A percentile compares a stretch with the other conserved stretches of the same genome.
Conservation (phyloP, 2,888 invertebrate species). For the Drosophila lutescens region DNA sequence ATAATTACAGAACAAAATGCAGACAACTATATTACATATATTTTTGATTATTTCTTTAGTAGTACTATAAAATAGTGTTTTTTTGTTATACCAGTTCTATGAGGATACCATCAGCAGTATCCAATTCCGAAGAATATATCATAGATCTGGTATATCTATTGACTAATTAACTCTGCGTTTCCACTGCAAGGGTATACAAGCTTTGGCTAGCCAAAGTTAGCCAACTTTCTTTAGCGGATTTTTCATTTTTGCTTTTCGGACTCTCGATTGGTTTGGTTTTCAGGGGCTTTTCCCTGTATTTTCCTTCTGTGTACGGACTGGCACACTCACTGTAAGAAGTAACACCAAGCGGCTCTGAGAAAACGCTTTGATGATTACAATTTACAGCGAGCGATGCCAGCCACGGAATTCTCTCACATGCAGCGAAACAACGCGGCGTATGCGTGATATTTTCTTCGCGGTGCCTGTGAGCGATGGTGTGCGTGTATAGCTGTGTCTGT, state of each 20-base stretch:
- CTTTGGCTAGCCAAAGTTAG: neutral
- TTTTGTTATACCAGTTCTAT: neutral
- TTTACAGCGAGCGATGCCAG: slow-evolving; percentile 91
- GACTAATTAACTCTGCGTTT: neutral
- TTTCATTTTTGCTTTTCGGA: neutral
- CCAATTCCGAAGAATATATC: neutral
- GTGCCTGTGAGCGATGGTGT: slow-evolving; percentile 11
- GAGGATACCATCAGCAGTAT: neutral
- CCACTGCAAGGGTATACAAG: slow-evolving; percentile 2
- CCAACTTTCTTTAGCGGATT: neutral
- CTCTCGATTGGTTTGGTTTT: neutral
- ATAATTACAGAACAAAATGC: too few species aligned
- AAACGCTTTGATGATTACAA: slow-evolving; percentile 93
- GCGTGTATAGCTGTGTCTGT: slow-evolving; percentile 4
- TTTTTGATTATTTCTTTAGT: too few species aligned
- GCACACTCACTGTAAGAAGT: slow-evolving; percentile 97
- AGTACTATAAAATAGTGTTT: too few species aligned
- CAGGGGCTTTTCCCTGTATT: neutral
- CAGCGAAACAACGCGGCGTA: slow-evolving; percentile 38
- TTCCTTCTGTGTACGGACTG: slow-evolving; percentile 15
- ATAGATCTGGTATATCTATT: neutral
- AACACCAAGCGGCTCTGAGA: slow-evolving; percentile 93
- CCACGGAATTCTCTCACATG: slow-evolving; percentile 34
- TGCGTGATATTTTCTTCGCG: slow-evolving; percentile 32
- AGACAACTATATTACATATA: too few species aligned